phyloP scores from a whole-genome alignment of 1,140 invertebrate genomes.

The Archegozetes longisetosus region DNA sequence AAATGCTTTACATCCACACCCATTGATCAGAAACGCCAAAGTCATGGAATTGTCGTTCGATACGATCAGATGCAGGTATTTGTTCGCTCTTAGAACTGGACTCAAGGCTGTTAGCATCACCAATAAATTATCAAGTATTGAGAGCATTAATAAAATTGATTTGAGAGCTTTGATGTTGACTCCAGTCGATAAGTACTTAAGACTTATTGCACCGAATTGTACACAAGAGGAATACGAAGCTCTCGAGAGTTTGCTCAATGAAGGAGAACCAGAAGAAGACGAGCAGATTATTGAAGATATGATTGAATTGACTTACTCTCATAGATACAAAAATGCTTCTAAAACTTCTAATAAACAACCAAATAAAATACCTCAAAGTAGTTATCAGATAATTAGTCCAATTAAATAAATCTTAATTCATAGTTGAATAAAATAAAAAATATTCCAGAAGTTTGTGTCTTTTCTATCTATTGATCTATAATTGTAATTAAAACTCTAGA shows the following conservation, averaged over 20 bases:
- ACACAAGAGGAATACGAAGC: conserved; percentile 6
- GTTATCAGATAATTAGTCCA: background rate
- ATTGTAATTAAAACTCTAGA: too few relatives aligned
- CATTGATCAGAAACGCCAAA: background rate
- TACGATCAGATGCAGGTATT: background rate
- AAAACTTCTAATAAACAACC: background rate
- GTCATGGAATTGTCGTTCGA: conserved; percentile 6
- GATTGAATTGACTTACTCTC: background rate
- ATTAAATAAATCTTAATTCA: background rate
- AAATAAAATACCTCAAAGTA: background rate
- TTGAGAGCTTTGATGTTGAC: background rate
- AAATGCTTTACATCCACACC: conserved; percentile 1
- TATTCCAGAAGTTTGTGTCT: too few relatives aligned
- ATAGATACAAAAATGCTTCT: background rate
- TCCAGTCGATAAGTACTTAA: background rate
- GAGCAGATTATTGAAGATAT: conserved; percentile 9
- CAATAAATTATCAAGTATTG: background rate
- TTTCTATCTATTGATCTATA: too few relatives aligned
- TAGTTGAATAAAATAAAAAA: too few relatives aligned
- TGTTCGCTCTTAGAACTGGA: background rate
- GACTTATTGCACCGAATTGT: conserved; percentile 3
- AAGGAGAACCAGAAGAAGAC: background rate
- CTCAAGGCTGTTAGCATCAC: background rate
- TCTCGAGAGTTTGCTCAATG: background rate
- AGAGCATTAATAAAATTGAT: background rate